phyloP scores from a whole-genome alignment of 2,888 invertebrate genomes.

The Yponomeuta evonymella region DNA sequence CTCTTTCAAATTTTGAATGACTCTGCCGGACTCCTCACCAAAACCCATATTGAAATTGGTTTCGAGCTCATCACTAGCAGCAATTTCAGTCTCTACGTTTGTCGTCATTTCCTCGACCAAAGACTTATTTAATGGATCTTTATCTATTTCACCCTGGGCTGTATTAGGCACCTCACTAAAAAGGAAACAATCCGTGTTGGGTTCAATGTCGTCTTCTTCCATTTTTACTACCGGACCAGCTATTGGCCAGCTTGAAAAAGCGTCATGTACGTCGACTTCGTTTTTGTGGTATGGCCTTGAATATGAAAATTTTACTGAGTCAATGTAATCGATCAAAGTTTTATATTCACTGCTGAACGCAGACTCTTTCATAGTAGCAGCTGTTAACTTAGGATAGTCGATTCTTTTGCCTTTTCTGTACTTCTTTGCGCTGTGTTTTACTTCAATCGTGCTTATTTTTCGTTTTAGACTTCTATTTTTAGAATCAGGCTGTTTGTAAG shows the following conservation, averaged over 20 bases:
- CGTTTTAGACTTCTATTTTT: conserved; percentile 34
- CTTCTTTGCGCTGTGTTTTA: conserved; percentile 34
- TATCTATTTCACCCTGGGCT: conserved; percentile 12
- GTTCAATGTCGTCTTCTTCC: conserved; percentile 24
- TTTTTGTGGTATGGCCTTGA: conserved; percentile 56
- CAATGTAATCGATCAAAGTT: conserved; percentile 48
- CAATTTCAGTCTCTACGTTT: conserved; percentile 34
- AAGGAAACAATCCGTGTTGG: conserved; percentile 28
- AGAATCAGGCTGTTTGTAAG: background rate
- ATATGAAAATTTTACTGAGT: conserved; percentile 58
- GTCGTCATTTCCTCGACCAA: conserved; percentile 52
- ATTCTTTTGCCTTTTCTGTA: conserved; percentile 63
- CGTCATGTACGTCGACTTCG: conserved; percentile 40
- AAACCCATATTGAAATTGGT: conserved; percentile 72
- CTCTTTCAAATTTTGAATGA: conserved; percentile 64
- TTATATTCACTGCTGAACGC: conserved; percentile 51
- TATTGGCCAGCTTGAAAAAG: conserved; percentile 52
- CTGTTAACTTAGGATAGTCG: conserved; percentile 47
- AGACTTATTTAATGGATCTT: conserved; percentile 42
- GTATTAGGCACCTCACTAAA: conserved; percentile 33
- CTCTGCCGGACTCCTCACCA: conserved; percentile 77
- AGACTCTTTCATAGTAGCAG: conserved; percentile 32
- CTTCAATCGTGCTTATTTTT: conserved; percentile 12
- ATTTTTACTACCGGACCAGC: conserved; percentile 24
- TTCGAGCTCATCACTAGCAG: conserved; percentile 40